A percentile compares a stretch with the other conserved stretches of the same genome.
Conservation (phyloP, 2,888 invertebrate genomes). For the Nephrotoma guestfalica region DNA sequence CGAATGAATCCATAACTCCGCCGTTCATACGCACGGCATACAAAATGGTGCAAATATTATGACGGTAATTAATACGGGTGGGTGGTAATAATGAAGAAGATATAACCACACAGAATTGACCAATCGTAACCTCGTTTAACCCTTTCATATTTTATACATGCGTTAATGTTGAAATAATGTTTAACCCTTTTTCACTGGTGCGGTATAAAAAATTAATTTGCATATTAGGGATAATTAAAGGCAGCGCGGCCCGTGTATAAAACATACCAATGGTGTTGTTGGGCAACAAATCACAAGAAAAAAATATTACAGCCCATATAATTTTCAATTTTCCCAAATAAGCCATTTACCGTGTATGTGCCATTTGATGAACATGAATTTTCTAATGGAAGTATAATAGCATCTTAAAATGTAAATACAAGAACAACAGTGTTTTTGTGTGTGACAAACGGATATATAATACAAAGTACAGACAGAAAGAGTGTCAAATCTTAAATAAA, state of each 20-base stretch:
- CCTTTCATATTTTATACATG: background rate
- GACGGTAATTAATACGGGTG: background rate
- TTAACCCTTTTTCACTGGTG: background rate
- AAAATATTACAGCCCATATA: background rate
- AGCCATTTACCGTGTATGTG: background rate
- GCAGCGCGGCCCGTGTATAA: background rate
- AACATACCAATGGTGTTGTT: background rate
- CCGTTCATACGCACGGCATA: background rate
- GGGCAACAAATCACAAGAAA: background rate
- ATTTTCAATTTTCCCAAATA: background rate
- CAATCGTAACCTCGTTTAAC: background rate
- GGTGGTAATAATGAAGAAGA: background rate
- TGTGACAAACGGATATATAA: background rate
- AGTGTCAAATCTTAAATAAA: background rate
- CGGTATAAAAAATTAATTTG: background rate
- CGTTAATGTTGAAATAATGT: background rate
- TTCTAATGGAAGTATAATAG: conserved; percentile 3
- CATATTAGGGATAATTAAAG: background rate
- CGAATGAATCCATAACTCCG: background rate
- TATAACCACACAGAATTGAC: background rate
- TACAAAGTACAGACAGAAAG: background rate
- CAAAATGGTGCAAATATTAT: background rate
- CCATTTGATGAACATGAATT: background rate
- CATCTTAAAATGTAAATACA: conserved; percentile 1
- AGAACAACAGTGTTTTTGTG: background rate